Conservation (phyloP, 2,888 invertebrate genomes). For the Leucoma salicis region DNA sequence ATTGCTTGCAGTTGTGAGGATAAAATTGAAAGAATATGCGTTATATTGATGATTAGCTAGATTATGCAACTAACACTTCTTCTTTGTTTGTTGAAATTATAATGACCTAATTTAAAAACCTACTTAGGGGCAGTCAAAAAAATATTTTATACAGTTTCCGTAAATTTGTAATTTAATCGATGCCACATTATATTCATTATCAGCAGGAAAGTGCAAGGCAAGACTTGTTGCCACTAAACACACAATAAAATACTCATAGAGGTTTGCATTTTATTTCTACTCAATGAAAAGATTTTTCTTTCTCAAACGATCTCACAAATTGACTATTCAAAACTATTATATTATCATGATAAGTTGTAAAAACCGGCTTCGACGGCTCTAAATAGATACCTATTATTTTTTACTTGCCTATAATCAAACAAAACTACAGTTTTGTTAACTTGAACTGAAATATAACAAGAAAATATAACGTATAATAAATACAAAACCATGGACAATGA, state of each 20-base stretch:
- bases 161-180: too few relatives aligned
- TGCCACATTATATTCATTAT: too few relatives aligned
- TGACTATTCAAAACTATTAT: slow-evolving; percentile 8
- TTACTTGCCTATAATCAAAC: slow-evolving; percentile 14
- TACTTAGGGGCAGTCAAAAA: too few relatives aligned
- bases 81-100: slow-evolving; percentile 6
- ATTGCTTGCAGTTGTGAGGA: slow-evolving; percentile 20
- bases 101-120: slow-evolving; percentile 4
- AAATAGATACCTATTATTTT: slow-evolving; percentile 23
- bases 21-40: slow-evolving; percentile 9
- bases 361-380: slow-evolving; percentile 33
- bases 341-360: slow-evolving; percentile 30
- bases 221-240: too few relatives aligned
- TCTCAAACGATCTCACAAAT: too few relatives aligned
- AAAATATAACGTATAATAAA: slow-evolving; percentile 14
- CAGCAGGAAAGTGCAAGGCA: too few relatives aligned
- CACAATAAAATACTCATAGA: too few relatives aligned
- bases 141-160: too few relatives aligned
- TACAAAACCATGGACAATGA: slow-evolving; percentile 21
- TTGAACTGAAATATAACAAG: slow-evolving; percentile 3
- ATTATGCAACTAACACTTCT: slow-evolving; percentile 6
- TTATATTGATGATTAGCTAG: slow-evolving; percentile 17
- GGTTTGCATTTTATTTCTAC: too few relatives aligned
- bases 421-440: slow-evolving; percentile 14
- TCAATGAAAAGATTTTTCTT: too few relatives aligned